These are phyloP conservation scores for Perizoma affinitatum DNA, from an alignment of 2,888 invertebrate genomes.

Conservation along the genomic window DNA sequence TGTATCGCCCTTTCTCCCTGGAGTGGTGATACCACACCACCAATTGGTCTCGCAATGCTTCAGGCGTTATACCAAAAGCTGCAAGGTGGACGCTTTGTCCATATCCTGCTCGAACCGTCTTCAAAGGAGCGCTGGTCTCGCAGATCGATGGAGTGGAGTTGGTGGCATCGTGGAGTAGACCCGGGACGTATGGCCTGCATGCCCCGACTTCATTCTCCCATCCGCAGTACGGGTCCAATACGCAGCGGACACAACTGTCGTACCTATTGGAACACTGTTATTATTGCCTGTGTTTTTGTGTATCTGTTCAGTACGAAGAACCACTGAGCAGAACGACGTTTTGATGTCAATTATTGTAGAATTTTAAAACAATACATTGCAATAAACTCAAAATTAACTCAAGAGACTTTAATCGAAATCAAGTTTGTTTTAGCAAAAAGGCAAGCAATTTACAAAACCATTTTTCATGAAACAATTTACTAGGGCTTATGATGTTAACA, in stretches of 20 bases:
- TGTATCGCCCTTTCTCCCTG: slow-evolving; percentile 81
- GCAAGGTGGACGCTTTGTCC: slow-evolving; percentile 86
- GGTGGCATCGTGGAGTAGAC: slow-evolving; percentile 84
- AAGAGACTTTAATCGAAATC: not conserved
- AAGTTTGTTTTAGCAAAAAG: not conserved
- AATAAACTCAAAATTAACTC: not conserved
- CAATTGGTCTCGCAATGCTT: slow-evolving; percentile 73
- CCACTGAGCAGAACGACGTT: too few relatives aligned
- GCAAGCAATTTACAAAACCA: slow-evolving; percentile 16
- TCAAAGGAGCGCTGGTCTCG: slow-evolving; percentile 82
- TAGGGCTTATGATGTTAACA: slow-evolving; percentile 35
- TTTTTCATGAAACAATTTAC: slow-evolving; percentile 33
- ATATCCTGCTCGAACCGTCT: slow-evolving; percentile 84
- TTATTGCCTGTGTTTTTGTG: too few relatives aligned
- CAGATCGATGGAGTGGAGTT: slow-evolving; percentile 85
- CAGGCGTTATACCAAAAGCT: slow-evolving; percentile 80
- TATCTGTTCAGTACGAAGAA: too few relatives aligned
- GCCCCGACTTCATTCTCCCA: slow-evolving; percentile 86
- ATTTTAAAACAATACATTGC: too few relatives aligned
- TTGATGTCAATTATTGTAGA: too few relatives aligned
- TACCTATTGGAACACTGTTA: slow-evolving; percentile 62
- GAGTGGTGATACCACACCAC: slow-evolving; percentile 83
- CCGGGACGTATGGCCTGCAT: slow-evolving; percentile 84
- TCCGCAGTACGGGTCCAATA: slow-evolving; percentile 88
- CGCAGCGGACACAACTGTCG: slow-evolving; percentile 86